These are phyloP conservation scores for Tetragnatha versicolor DNA, from an alignment of 1,140 invertebrate species.

Conservation along the genomic window DNA sequence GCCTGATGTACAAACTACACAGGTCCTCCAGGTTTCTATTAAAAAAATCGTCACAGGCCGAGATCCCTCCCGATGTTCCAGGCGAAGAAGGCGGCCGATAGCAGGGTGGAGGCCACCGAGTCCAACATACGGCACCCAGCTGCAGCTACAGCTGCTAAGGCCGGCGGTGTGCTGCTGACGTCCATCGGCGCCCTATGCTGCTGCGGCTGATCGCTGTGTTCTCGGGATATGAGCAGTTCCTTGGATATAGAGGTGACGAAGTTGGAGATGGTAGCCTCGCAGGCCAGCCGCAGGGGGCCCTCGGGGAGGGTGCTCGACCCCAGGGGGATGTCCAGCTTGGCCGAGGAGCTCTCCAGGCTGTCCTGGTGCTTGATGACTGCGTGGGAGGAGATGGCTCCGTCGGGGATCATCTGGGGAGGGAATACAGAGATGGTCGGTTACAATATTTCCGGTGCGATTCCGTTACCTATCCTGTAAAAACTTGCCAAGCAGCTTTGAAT, in stretches of 20 bases:
- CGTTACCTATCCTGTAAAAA: too few species aligned
- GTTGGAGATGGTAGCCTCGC: slow-evolving; percentile 42
- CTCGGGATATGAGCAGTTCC: slow-evolving; percentile 42
- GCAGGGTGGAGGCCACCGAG: not conserved
- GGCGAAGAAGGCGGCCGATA: not conserved
- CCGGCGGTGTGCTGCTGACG: not conserved
- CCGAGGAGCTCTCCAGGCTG: slow-evolving; percentile 20
- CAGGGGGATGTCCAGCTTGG: slow-evolving; percentile 27
- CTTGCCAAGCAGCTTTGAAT: too few species aligned
- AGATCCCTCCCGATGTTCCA: not conserved
- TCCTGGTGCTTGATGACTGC: slow-evolving; percentile 29
- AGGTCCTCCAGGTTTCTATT: not conserved
- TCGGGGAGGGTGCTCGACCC: slow-evolving; percentile 2
- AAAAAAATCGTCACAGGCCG: not conserved
- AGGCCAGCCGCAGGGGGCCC: slow-evolving; percentile 15
- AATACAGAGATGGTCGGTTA: not conserved
- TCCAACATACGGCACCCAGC: not conserved
- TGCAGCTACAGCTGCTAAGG: not conserved
- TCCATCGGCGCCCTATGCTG: not conserved
- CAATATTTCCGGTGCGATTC: too few species aligned
- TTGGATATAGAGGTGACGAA: slow-evolving; percentile 47
- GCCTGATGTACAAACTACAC: not conserved
- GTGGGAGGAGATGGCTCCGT: slow-evolving; percentile 5
- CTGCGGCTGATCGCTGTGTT: slow-evolving; percentile 16
- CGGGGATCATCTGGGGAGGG: slow-evolving; percentile 23